These are phyloP conservation scores for Trichogramma evanescens DNA, from an alignment of 2,888 invertebrate genomes.

Conservation along the genomic window DNA sequence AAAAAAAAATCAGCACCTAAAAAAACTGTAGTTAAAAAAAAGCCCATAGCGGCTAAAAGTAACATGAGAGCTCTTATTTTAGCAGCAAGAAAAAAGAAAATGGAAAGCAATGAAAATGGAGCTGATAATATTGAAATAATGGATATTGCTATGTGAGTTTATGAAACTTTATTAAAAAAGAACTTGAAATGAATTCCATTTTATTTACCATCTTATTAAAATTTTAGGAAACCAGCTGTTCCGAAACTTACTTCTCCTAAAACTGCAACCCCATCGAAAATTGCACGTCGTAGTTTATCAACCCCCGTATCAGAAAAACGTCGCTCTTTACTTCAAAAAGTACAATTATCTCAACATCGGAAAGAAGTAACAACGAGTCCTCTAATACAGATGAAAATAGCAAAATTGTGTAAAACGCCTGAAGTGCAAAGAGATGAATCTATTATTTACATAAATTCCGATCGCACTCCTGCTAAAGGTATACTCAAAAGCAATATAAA, in stretches of 20 bases:
- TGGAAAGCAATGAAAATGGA: slow-evolving; percentile 9
- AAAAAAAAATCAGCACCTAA: slow-evolving; percentile 16
- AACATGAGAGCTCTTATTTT: slow-evolving; percentile 31
- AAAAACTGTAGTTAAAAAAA: slow-evolving; percentile 20
- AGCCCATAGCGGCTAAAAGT: slow-evolving; percentile 18
- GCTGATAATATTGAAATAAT: slow-evolving; percentile 10
- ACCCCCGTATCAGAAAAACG: slow-evolving; percentile 18
- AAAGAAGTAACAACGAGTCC: slow-evolving; percentile 28
- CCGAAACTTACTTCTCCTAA: neutral
- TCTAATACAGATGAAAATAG: slow-evolving; percentile 33
- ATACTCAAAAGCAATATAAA: slow-evolving; percentile 32
- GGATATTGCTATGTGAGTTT: neutral
- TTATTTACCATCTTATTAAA: too few relatives aligned
- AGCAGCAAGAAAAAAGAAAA: slow-evolving; percentile 30
- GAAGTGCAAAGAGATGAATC: slow-evolving; percentile 32
- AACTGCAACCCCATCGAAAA: neutral
- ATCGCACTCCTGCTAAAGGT: slow-evolving; percentile 38
- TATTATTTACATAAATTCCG: slow-evolving; percentile 35
- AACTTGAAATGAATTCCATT: too few relatives aligned
- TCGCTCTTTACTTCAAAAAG: slow-evolving; percentile 19
- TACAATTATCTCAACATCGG: slow-evolving; percentile 23
- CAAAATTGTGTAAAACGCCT: slow-evolving; percentile 34
- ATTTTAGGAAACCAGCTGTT: neutral
- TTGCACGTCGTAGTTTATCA: neutral
- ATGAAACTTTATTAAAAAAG: too few relatives aligned